phyloP scores from a whole-genome alignment of 2,113 vertebrate genomes.

The Speoplatyrhinus poulsoni region DNA sequence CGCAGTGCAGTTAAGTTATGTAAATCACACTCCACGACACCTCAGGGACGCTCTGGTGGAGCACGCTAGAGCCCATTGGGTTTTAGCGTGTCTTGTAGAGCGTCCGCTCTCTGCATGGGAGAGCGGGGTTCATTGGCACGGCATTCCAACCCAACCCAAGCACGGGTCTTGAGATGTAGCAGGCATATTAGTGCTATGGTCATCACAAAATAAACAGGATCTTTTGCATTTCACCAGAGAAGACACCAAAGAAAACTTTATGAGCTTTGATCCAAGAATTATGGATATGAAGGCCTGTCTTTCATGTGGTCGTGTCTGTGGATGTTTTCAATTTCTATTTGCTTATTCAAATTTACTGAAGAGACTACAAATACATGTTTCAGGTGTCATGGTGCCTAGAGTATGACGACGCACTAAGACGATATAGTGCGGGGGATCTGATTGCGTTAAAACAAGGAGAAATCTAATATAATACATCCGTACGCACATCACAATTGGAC shows the following conservation, averaged over 20 bases:
- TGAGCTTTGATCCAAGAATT: slow-evolving; percentile 28
- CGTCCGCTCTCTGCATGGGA: no score
- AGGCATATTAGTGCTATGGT: slow-evolving; percentile 31
- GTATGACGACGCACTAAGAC: no score
- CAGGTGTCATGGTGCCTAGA: no score
- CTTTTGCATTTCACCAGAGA: slow-evolving; percentile 40
- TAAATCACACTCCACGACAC: no score
- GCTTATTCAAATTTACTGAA: slow-evolving; percentile 7
- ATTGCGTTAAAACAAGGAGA: no score
- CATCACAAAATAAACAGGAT: slow-evolving; percentile 43
- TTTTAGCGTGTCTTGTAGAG: no score
- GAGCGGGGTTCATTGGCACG: not conserved
- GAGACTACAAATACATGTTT: not conserved
- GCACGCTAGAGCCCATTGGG: no score
- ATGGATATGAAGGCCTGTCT: slow-evolving; percentile 18
- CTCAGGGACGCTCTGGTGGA: no score
- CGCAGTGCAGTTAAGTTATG: no score
- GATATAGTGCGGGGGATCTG: no score
- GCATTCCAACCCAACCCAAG: slow-evolving; percentile 2
- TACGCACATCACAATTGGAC: no score
- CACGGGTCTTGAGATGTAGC: slow-evolving; percentile 21
- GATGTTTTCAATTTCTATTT: not conserved
- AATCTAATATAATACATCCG: no score
- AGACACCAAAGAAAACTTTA: slow-evolving; percentile 19
- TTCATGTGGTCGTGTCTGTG: slow-evolving; percentile 45